These are phyloP conservation scores for Elanoides forficatus DNA, from an alignment of 2,113 vertebrate species.

Conservation along the genomic window DNA sequence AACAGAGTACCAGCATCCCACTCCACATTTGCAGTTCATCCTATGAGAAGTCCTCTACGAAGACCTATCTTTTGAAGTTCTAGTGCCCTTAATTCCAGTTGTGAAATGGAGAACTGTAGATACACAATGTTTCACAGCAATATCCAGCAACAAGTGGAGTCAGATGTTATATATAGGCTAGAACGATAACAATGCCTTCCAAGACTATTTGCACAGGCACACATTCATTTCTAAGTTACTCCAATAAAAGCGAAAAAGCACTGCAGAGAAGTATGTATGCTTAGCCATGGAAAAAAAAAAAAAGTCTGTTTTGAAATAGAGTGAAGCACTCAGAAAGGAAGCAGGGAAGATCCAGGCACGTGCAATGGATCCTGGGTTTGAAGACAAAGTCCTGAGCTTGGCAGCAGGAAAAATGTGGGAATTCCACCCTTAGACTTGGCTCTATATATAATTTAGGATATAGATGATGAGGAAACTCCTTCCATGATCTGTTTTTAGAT, in stretches of 20 bases:
- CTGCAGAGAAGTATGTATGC: background rate
- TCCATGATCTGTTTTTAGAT: background rate
- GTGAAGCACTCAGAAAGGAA: background rate
- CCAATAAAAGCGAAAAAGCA: background rate
- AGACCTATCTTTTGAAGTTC: background rate
- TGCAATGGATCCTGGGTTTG: background rate
- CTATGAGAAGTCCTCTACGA: background rate
- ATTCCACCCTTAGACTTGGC: background rate
- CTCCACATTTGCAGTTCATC: background rate
- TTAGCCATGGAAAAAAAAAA: background rate
- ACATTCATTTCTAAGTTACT: background rate
- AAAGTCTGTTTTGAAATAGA: background rate
- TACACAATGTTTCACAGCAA: background rate
- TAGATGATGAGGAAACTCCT: background rate
- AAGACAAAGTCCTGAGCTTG: background rate
- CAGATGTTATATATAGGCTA: background rate
- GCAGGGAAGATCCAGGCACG: rapidly evolving
- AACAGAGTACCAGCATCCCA: background rate
- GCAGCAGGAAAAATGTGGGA: background rate
- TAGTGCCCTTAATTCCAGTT: background rate
- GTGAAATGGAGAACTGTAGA: background rate
- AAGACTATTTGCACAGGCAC: background rate
- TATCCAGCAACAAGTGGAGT: background rate
- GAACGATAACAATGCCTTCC: background rate
- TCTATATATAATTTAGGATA: background rate